phyloP scores from a whole-genome alignment of 2,797 vertebrate genomes.

The Melanotaenia maccullochi region DNA sequence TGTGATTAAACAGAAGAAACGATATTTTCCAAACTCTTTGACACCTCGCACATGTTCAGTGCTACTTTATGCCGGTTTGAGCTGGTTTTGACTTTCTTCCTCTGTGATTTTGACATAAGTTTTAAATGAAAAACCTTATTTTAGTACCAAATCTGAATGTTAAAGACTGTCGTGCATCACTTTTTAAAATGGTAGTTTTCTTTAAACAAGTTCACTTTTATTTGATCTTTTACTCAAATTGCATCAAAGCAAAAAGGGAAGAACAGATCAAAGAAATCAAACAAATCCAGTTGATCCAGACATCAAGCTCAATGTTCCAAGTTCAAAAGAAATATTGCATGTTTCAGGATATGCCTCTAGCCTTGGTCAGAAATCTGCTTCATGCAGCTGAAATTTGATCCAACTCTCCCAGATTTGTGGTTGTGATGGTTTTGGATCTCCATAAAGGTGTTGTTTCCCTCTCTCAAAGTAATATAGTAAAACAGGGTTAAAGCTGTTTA shows the following conservation, averaged over 20 bases:
- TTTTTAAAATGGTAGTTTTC: too few species aligned
- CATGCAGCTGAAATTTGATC: too few species aligned
- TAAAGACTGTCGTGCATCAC: too few species aligned
- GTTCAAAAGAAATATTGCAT: background rate
- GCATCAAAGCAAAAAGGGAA: background rate
- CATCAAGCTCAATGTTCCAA: background rate
- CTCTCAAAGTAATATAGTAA: background rate
- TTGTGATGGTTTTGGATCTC: background rate
- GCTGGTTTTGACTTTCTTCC: background rate
- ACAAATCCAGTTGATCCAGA: background rate
- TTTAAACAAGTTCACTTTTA: background rate
- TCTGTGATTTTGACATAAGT: background rate
- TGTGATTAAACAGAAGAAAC: too few species aligned
- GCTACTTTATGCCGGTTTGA: background rate
- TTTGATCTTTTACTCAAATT: background rate
- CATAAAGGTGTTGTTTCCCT: background rate
- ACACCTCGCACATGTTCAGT: too few species aligned
- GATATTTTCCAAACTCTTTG: background rate
- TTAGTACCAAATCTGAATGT: too few species aligned
- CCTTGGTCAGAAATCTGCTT: background rate
- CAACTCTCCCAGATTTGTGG: too few species aligned
- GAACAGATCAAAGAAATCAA: background rate
- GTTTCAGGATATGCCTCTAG: background rate
- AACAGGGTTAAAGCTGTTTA: conserved; percentile 18
- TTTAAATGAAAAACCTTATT: too few species aligned